These are phyloP conservation scores for Ypsolopha scabrella DNA, from an alignment of 2,888 invertebrate species.

Conservation along the genomic window DNA sequence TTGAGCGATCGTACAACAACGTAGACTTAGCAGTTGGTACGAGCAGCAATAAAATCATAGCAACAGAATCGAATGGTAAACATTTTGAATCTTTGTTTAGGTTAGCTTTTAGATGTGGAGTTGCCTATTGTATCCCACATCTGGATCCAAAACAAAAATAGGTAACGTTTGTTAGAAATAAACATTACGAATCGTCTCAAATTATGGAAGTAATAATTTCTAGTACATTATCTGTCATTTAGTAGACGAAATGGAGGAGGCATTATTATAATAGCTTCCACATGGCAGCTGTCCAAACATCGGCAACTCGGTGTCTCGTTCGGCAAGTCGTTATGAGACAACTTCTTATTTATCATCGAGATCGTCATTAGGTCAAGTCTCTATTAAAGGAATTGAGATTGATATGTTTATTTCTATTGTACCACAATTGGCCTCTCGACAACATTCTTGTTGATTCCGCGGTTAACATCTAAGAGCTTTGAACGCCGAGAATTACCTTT, in stretches of 20 bases:
- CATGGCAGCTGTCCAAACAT: conserved; percentile 45
- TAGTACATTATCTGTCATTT: no score
- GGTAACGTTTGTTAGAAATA: no score
- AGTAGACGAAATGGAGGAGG: neutral
- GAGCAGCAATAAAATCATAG: no score
- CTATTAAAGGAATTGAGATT: neutral
- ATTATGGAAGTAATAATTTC: no score
- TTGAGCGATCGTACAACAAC: no score
- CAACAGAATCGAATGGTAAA: no score
- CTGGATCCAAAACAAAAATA: no score
- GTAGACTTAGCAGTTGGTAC: no score
- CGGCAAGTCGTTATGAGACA: neutral
- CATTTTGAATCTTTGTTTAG: no score
- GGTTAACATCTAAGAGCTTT: neutral
- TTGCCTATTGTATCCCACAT: no score
- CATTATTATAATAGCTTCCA: neutral
- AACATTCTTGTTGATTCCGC: neutral
- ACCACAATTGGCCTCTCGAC: neutral
- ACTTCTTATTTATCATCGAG: neutral
- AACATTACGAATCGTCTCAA: no score
- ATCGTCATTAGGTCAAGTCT: neutral
- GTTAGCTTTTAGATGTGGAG: no score
- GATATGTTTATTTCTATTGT: neutral
- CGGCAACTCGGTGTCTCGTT: conserved; percentile 12
- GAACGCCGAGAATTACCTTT: neutral